Evolutionary conservation across 2,797 vertebrate species (phyloP).

Genomic region (Linurgus olivaceus): DNA sequence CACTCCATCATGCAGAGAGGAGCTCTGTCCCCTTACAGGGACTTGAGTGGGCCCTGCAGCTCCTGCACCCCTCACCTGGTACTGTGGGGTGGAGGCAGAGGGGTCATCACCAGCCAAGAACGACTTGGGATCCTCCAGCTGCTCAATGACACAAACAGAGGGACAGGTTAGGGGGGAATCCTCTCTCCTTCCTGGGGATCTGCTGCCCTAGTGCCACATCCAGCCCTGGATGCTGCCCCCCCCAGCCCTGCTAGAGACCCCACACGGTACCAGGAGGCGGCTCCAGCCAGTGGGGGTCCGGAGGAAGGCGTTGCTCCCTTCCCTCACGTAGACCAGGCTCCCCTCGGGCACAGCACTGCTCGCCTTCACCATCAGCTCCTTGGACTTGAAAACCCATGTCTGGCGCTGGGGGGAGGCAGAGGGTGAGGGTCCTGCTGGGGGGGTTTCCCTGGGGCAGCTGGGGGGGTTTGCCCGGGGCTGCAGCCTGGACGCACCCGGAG

Average conservation of each 20-base stretch:
- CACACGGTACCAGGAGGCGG: constrained; percentile 30
- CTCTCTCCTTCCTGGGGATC: background rate
- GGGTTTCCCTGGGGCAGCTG: background rate
- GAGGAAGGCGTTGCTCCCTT: constrained; percentile 60
- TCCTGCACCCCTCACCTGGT: background rate
- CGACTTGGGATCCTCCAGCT: constrained; percentile 37
- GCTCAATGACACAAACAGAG: background rate
- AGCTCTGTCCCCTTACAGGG: background rate
- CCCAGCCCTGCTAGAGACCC: rapidly evolving
- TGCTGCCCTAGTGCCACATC: background rate
- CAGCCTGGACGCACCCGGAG: background rate
- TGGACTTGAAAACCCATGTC: constrained; percentile 61
- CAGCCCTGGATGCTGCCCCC: background rate
- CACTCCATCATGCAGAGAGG: background rate
- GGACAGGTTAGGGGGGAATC: background rate
- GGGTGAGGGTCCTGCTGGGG: background rate
- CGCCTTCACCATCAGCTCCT: constrained; percentile 56
- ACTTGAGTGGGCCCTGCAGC: rapidly evolving
- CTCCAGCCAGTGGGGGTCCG: constrained; percentile 61
- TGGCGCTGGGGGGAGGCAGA: constrained; percentile 5
- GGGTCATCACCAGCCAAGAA: constrained; percentile 37
- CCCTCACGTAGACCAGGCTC: constrained; percentile 55
- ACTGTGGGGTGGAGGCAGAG: constrained; percentile 26
- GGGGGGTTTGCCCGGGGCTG: rapidly evolving
- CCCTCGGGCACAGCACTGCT: constrained; percentile 41